Base-by-base conservation (phyloP, 2,797 vertebrate genomes). In the Eupleurogrammus muticus region DNA sequence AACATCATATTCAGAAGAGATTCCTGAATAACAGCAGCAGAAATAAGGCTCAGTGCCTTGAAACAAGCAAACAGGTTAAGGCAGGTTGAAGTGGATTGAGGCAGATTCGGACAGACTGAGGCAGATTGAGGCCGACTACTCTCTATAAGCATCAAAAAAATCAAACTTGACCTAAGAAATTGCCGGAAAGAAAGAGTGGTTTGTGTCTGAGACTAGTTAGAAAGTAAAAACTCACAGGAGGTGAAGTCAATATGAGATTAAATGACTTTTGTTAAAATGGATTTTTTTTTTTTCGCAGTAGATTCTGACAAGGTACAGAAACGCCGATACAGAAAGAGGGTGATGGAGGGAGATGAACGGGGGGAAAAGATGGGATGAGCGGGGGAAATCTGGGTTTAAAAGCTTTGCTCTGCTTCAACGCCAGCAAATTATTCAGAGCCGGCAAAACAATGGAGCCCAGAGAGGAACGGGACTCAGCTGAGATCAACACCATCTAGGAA, bases 311-410 rank as follows among this genome's bases (percentile, higher is more conserved):
- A 36, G 55, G 77, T 28, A 55, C 23, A 73, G 51, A 62, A 61
- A 72, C 62, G 54, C 57, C 23, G 70, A 80, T 60, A 67, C 50
- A 57, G 59, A 63, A 17, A 20, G 64, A 65, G 72, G 65, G 7
- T 0, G 66, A 75, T 44, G 13, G 60, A 58, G 47, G 6, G 62
- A 52, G 61, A 80, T 61, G 70, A 78, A 65, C 6, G 35, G 70
- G 65, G 80, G 66, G 69, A 68, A 73, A 28, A 12, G 65, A 42
- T 9, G 28, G 71, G 68, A 81, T 79, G 60, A 86, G 65, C 65
- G 13, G 80, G 87, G 87, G 88, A 90, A 92, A 90, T 91, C 84
- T 81, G 84, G 88, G 69, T 89, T 90, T 92, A 92, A 92, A 76
- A 83, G 90, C 87, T 92, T 92, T 90, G 74, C 86, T 69, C 50